phyloP scores from a whole-genome alignment of 2,888 invertebrate genomes.

The Ectemnius continuus region DNA sequence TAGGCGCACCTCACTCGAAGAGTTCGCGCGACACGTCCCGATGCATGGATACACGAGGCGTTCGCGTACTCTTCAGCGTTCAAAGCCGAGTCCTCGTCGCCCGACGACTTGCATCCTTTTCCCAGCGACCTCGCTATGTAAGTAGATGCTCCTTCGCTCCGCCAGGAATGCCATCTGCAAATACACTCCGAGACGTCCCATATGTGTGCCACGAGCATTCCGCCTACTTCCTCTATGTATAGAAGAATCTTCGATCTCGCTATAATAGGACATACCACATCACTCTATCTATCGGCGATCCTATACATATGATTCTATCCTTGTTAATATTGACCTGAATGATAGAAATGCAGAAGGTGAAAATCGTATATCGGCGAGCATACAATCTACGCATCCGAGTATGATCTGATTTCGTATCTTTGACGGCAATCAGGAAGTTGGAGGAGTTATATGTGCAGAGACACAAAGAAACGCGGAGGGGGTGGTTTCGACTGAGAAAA shows the following conservation, averaged over 20 bases:
- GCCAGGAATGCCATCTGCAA: conserved; percentile 40
- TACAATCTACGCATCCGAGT: too few species aligned
- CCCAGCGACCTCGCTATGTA: conserved; percentile 5
- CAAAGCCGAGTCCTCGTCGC: conserved; percentile 25
- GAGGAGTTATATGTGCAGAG: too few species aligned
- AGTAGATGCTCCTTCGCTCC: conserved; percentile 34
- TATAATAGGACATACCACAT: too few species aligned
- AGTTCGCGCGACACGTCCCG: conserved; percentile 26
- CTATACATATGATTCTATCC: too few species aligned
- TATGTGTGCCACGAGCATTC: conserved; percentile 19
- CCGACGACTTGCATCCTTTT: conserved; percentile 23
- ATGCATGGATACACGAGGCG: conserved; percentile 13
- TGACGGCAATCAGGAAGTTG: too few species aligned
- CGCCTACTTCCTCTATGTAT: conserved; percentile 9
- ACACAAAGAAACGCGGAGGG: too few species aligned
- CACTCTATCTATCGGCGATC: too few species aligned
- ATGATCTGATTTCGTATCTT: too few species aligned
- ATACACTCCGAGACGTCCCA: conserved; percentile 17
- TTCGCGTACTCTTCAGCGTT: conserved; percentile 48
- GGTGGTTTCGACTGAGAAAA: neutral
- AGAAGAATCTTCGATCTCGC: too few species aligned
- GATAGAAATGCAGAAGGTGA: too few species aligned
- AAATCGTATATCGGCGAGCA: too few species aligned
- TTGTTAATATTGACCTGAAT: too few species aligned
- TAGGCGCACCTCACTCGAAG: conserved; percentile 13